phyloP scores from a whole-genome alignment of 2,888 invertebrate species.

The Coleophora flavipennella region DNA sequence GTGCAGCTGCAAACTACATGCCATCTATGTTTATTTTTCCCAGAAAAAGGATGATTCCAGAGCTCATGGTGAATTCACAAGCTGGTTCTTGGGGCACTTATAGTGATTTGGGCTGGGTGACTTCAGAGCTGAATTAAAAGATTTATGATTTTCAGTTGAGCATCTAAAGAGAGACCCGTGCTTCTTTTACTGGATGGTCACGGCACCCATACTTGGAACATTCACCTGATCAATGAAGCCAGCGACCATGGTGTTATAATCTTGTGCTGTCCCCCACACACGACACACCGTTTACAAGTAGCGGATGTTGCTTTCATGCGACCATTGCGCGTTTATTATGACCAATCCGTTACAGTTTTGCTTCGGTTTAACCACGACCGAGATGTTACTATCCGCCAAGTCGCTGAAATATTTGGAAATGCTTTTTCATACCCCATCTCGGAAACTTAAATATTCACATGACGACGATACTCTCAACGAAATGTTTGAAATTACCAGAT shows the following conservation, averaged over 20 bases:
- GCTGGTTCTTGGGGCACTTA: constrained; percentile 21
- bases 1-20: constrained; percentile 19
- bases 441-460: no score
- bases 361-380: constrained; percentile 9
- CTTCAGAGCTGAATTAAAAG: constrained; percentile 28
- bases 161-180: no score
- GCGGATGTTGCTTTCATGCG: no score
- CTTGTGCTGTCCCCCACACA: no score
- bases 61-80: constrained; percentile 20
- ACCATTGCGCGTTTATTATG: constrained; percentile 8
- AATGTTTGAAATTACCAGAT: no score
- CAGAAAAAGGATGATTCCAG: constrained; percentile 22
- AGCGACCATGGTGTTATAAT: no score
- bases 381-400: constrained; percentile 8
- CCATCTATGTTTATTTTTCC: constrained; percentile 22
- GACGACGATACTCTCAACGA: no score
- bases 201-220: no score
- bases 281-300: no score
- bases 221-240: no score
- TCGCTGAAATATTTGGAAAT: constrained; percentile 9
- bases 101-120: constrained; percentile 27
- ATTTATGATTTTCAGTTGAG: constrained; percentile 13
- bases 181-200: no score
- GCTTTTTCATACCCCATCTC: no score
- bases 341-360: constrained; percentile 10